Evolutionary conservation across 2,113 vertebrate species (phyloP).

Genomic region (Neotoma lepida): DNA sequence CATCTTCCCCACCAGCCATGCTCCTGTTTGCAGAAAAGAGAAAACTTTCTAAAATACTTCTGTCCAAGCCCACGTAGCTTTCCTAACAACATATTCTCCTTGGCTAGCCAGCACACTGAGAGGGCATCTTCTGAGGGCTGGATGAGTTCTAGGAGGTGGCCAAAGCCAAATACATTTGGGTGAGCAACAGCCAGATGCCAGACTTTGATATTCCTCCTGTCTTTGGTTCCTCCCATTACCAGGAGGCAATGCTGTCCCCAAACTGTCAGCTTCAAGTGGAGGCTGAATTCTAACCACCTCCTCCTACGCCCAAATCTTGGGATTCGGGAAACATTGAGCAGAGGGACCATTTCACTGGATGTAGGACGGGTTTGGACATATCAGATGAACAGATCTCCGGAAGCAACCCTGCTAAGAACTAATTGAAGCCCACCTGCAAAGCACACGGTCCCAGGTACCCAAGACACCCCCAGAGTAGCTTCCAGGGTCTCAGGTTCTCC

Average conservation of each 20-base stretch:
- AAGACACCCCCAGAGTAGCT: neutral
- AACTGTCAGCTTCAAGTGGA: neutral
- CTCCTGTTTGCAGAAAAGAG: neutral
- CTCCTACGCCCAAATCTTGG: neutral
- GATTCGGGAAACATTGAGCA: neutral
- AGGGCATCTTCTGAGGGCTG: neutral
- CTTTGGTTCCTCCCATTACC: neutral
- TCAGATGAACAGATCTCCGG: neutral
- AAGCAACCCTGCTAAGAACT: neutral
- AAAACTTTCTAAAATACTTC: neutral
- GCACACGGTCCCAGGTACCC: neutral
- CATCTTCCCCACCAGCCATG: neutral
- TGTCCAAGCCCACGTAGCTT: neutral
- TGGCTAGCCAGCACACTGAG: neutral
- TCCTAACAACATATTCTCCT: neutral
- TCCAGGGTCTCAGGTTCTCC: neutral
- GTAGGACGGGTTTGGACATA: neutral
- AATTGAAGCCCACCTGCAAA: neutral
- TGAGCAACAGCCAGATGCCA: neutral
- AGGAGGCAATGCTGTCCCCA: neutral
- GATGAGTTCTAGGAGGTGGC: neutral
- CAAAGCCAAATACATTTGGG: neutral
- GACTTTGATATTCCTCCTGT: too few species aligned
- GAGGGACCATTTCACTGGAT: rapidly evolving
- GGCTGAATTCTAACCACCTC: neutral